Evolutionary conservation across 1,140 invertebrate species (phyloP).

Genomic region (Babylonia areolata): DNA sequence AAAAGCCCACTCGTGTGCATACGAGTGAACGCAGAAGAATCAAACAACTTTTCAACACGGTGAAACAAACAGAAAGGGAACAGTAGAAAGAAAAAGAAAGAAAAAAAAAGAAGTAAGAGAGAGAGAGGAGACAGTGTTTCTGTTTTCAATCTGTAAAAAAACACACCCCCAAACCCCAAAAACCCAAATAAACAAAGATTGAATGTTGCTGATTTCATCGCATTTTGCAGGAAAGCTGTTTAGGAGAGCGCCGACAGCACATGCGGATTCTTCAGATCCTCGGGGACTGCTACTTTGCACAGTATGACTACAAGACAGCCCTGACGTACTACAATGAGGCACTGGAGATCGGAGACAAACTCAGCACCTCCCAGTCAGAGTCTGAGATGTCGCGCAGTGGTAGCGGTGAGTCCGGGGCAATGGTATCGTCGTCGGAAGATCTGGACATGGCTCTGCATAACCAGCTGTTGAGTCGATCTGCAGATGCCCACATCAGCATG

Average conservation of each 20-base stretch:
- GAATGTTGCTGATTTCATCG: background rate
- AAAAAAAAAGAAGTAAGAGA: too few species aligned
- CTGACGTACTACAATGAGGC: constrained; percentile 71
- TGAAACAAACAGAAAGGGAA: too few species aligned
- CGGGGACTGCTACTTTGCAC: constrained; percentile 72
- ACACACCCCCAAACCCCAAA: too few species aligned
- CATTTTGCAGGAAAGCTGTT: constrained; percentile 49
- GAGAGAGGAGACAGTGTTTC: too few species aligned
- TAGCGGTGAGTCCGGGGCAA: constrained; percentile 44
- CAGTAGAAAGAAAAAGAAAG: too few species aligned
- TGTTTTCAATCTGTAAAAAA: too few species aligned
- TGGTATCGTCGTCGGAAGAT: constrained; percentile 66
- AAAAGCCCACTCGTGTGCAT: too few species aligned
- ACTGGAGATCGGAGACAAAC: constrained; percentile 65
- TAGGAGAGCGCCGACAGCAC: constrained; percentile 65
- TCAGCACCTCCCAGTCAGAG: constrained; percentile 49
- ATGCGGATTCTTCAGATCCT: constrained; percentile 71
- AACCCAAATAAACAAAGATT: too few species aligned
- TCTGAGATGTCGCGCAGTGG: constrained; percentile 45
- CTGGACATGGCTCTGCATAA: constrained; percentile 73
- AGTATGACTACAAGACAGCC: constrained; percentile 72
- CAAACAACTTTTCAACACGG: too few species aligned
- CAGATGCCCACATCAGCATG: constrained; percentile 72
- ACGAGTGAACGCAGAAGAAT: too few species aligned
- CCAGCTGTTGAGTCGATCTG: constrained; percentile 70